A percentile compares a stretch with the other conserved stretches of the same genome.
phyloP scores from a whole-genome alignment of 2,888 invertebrate species.

The Rotaria socialis region DNA sequence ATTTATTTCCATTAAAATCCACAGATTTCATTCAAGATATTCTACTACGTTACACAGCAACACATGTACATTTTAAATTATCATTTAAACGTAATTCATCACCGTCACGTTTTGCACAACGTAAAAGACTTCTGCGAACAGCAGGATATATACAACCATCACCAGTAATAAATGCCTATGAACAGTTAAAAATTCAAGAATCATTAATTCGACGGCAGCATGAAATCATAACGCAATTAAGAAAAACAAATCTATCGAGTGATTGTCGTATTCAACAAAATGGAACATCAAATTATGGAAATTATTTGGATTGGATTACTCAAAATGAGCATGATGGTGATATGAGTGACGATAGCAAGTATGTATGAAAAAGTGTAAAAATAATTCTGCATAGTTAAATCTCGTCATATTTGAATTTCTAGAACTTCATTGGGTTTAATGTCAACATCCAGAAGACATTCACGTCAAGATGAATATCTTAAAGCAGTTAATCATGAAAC shows the following conservation, averaged over 20 bases:
- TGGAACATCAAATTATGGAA: not conserved
- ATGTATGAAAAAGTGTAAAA: not conserved
- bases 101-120: constrained; percentile 29
- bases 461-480: not conserved
- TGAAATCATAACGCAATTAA: not conserved
- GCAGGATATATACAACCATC: not conserved
- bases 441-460: not conserved
- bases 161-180: not conserved
- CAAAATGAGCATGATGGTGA: not conserved
- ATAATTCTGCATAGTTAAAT: too few species aligned
- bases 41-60: not conserved
- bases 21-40: constrained; percentile 11
- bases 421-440: not conserved
- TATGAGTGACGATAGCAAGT: not conserved
- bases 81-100: constrained; percentile 26
- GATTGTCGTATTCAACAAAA: not conserved
- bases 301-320: constrained; percentile 10
- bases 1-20: not conserved
- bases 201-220: constrained; percentile 10
- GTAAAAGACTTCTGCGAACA: not conserved
- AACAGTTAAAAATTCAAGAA: constrained; percentile 25
- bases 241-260: not conserved
- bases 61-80: not conserved
- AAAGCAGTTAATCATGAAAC: not conserved
- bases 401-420: not conserved